Conservation (phyloP, 2,888 invertebrate genomes). For the Proisotoma minuta region DNA sequence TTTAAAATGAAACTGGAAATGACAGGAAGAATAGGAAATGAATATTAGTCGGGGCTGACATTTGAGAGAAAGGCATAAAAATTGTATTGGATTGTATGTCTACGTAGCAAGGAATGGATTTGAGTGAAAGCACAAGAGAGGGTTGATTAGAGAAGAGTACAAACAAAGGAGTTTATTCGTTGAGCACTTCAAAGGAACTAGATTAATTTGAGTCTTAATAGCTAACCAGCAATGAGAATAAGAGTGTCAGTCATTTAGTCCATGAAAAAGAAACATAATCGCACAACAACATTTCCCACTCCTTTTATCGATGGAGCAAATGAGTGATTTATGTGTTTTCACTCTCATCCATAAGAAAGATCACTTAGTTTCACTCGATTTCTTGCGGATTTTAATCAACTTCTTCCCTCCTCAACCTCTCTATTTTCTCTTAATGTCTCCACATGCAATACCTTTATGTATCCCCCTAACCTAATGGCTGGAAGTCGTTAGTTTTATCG, state of each 20-base stretch:
- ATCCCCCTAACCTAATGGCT: not conserved
- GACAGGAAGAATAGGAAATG: too few relatives aligned
- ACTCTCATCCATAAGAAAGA: not conserved
- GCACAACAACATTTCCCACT: not conserved
- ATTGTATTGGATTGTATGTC: too few relatives aligned
- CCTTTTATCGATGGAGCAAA: conserved; percentile 13
- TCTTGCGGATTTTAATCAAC: conserved; percentile 15
- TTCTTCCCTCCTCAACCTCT: not conserved
- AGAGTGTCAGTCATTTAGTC: not conserved
- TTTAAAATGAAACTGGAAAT: too few relatives aligned
- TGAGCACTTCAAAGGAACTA: not conserved
- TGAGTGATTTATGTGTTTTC: conserved; percentile 13
- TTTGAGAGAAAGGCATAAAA: too few relatives aligned
- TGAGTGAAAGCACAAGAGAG: not conserved
- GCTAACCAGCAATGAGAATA: conserved; percentile 2
- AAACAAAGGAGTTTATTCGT: not conserved
- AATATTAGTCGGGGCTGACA: too few relatives aligned
- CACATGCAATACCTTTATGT: not conserved
- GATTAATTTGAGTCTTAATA: conserved; percentile 1
- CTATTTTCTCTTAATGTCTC: not conserved
- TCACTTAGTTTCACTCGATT: conserved; percentile 15
- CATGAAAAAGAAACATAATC: not conserved
- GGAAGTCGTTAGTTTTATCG: too few relatives aligned
- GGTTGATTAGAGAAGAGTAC: not conserved
- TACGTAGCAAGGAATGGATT: not conserved